Evolutionary conservation across 1,140 invertebrate species (phyloP).

Genomic region (Pachypsylla venusta): DNA sequence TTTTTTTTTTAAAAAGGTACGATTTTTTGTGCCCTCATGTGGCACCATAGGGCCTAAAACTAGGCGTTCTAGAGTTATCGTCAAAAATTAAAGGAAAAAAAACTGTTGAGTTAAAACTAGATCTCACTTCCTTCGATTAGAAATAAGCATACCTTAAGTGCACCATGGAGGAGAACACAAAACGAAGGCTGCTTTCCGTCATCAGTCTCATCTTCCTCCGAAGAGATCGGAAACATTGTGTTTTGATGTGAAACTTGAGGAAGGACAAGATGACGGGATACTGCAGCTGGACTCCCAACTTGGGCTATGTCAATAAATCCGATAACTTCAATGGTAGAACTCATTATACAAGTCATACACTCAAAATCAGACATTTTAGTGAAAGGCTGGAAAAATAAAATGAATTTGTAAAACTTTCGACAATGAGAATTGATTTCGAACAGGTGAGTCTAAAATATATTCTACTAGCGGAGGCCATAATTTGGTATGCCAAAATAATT

Average conservation of each 20-base stretch:
- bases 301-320: conserved; percentile 71
- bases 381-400: conserved; percentile 36
- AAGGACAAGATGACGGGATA: conserved; percentile 78
- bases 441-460: no score
- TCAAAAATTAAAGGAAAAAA: no score
- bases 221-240: conserved; percentile 23
- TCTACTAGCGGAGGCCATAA: no score
- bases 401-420: no score
- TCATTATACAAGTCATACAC: conserved; percentile 38
- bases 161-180: conserved; percentile 86
- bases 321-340: conserved; percentile 55
- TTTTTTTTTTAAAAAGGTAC: no score
- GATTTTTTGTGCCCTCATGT: no score
- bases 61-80: no score
- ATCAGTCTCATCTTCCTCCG: conserved; percentile 46
- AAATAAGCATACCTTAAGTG: conserved; percentile 54
- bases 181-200: conserved; percentile 75
- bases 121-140: no score
- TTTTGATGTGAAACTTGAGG: conserved; percentile 39
- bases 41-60: no score
- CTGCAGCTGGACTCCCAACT: conserved; percentile 81
- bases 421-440: no score
- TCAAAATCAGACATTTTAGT: conserved; percentile 50
- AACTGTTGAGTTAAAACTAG: no score
- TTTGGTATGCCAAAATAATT: no score